phyloP scores from a whole-genome alignment of 2,797 vertebrate genomes.

The Streptopelia turtur region DNA sequence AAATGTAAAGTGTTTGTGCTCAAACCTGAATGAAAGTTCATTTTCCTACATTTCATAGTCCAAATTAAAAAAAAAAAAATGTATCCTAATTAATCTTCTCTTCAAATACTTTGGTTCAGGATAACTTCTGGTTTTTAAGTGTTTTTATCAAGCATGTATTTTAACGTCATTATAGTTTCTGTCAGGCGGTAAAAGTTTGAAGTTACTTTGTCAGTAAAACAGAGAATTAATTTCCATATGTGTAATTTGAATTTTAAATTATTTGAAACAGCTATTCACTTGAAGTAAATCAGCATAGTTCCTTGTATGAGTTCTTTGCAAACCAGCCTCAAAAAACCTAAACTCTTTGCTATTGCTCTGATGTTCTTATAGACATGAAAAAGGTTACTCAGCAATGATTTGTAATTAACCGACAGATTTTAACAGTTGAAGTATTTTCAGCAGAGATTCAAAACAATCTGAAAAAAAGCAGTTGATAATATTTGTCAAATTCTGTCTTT shows the following conservation, averaged over 20 bases:
- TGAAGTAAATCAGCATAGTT: neutral
- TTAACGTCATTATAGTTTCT: neutral
- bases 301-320: neutral
- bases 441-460: neutral
- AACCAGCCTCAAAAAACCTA: neutral
- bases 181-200: neutral
- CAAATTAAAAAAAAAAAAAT: accelerated
- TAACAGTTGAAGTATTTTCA: neutral
- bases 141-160: neutral
- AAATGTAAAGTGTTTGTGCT: neutral
- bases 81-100: neutral
- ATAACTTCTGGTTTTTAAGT: neutral
- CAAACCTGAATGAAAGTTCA: neutral
- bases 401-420: neutral
- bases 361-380: neutral
- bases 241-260: neutral
- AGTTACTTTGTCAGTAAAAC: neutral
- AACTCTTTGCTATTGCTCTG: neutral
- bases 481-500: neutral
- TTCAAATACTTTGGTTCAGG: neutral
- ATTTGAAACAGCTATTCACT: neutral
- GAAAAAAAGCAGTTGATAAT: neutral
- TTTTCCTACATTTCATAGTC: neutral
- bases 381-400: neutral
- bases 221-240: neutral